Evolutionary conservation across 2,797 vertebrate species (phyloP), one percentile per base, ranked within the genome.

Genomic region (Hydrolagus colliei): DNA sequence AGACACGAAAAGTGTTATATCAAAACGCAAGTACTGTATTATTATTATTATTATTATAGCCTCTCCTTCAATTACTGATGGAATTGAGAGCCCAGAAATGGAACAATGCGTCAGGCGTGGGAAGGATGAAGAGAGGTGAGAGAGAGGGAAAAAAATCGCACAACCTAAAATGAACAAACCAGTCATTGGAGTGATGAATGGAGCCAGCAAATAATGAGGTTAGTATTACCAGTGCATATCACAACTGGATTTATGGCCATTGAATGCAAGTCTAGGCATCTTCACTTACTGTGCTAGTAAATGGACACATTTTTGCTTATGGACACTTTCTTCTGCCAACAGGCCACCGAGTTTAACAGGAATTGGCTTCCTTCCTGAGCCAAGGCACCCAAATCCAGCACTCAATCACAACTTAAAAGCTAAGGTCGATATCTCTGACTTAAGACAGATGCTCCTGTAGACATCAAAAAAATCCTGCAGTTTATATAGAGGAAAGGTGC

Each of bases 121-220:
- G 41, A 52, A 52, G 41, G 41, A 52, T 3, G 41, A 52, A 52
- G 41, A 52, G 41, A 52, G 6, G 41, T 1, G 8, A 73, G 27
- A 79, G 61, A 63, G n/a, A 13, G n/a, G 77, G 11, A 79, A 63
- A n/a, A 79, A 78, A 79, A 79, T 79, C 27, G 27, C 27, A 27
- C 27, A 27, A 52, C 41, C 41, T 3, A 52, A 52, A 52, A 52
- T 10, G 2, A 62, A 79, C 59, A 63, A 61, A 35, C 62, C 59
- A 63, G 16, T n/a, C 20, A 62, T 1, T n/a, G 5, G 11, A 3
- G 41, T 52, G 41, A 52, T 52, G 32, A 3, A 22, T 63, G 41
- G 18, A 77, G 4, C 41, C 61, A 20, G 73, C 6, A 13, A 35
- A 73, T 10, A 27, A 32, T 73, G 11, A 73, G 35, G 73, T 73